phyloP scores from a whole-genome alignment of 2,113 vertebrate species.

The Narcine bancroftii region DNA sequence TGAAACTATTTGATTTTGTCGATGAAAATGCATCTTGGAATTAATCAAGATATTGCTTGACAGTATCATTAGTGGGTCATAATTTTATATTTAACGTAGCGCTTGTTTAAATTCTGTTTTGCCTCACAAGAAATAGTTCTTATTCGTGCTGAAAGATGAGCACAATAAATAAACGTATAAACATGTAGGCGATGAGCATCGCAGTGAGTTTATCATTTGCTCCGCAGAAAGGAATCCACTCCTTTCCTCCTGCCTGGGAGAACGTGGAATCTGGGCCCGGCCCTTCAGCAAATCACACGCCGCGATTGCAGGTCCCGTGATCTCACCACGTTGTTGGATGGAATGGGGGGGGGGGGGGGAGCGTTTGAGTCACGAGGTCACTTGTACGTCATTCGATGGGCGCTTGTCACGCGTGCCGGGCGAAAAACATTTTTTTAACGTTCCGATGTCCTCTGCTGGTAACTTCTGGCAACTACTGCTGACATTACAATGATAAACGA shows the following conservation, averaged over 20 bases:
- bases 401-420: neutral
- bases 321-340: neutral
- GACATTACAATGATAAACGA: neutral
- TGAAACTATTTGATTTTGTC: neutral
- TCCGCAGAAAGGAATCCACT: neutral
- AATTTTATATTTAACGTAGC: neutral
- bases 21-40: neutral
- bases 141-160: neutral
- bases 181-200: too few species aligned
- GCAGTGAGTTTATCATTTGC: neutral
- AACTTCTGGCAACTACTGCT: neutral
- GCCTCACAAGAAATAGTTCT: neutral
- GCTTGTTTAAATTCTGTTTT: neutral
- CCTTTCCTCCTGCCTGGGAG: neutral
- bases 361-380: neutral
- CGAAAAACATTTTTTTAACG: too few species aligned
- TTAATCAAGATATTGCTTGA: neutral
- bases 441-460: neutral
- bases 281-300: neutral
- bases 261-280: neutral
- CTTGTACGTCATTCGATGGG: neutral
- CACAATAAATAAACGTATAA: neutral
- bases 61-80: neutral
- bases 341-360: neutral
- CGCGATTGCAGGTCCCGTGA: neutral